A percentile compares a stretch with the other conserved stretches of the same genome.
These are phyloP conservation scores for Machimus rusticus DNA, from an alignment of 2,888 invertebrate genomes.

Conservation along the genomic window DNA sequence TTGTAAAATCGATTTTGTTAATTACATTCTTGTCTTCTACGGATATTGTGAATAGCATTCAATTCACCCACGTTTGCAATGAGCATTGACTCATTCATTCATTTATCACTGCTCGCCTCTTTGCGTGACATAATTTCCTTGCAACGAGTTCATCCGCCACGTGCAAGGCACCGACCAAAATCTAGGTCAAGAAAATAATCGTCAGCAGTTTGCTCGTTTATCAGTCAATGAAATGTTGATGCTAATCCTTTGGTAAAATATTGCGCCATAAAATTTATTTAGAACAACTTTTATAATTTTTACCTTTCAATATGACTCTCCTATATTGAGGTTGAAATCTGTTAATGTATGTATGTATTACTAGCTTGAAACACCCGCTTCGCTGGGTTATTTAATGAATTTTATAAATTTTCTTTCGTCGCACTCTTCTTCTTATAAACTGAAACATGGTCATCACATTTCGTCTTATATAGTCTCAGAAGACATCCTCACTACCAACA, in stretches of 20 bases:
- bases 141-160: neutral
- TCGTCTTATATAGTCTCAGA: too few species aligned
- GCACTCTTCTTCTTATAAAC: too few species aligned
- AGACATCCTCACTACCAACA: too few species aligned
- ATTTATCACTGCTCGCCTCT: neutral
- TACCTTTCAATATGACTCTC: too few species aligned
- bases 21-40: neutral
- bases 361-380: too few species aligned
- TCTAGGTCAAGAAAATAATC: neutral
- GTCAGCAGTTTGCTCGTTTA: neutral
- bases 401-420: too few species aligned
- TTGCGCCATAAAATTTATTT: neutral
- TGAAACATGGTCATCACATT: too few species aligned
- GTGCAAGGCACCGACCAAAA: neutral
- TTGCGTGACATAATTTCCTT: neutral
- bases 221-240: neutral
- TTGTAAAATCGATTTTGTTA: neutral
- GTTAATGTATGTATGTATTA: too few species aligned
- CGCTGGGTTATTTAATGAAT: too few species aligned
- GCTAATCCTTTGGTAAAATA: neutral
- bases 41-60: neutral
- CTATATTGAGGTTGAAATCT: too few species aligned
- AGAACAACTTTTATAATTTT: too few species aligned
- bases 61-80: neutral
- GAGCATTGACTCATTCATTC: neutral